These are phyloP conservation scores for Phania funesta DNA, from an alignment of 2,888 invertebrate species.

Conservation along the genomic window DNA sequence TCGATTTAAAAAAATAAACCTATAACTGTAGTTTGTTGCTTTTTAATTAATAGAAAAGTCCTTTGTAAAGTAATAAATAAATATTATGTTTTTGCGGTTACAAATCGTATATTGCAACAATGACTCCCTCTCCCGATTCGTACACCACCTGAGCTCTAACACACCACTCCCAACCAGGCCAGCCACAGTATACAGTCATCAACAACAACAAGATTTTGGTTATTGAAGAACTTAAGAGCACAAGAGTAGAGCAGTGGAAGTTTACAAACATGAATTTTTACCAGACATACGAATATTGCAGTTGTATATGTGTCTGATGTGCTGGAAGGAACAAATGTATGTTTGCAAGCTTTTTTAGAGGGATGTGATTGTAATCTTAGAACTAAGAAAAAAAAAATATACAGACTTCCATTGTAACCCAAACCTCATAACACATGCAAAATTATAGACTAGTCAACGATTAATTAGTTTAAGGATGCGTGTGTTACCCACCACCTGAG, in stretches of 20 bases:
- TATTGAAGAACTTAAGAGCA: constrained; percentile 4
- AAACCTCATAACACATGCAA: constrained; percentile 49
- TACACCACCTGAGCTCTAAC: constrained; percentile 11
- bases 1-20: background rate
- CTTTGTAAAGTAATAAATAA: constrained; percentile 79
- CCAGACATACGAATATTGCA: background rate
- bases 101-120: constrained; percentile 49
- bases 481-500: background rate
- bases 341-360: too few relatives aligned
- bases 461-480: background rate
- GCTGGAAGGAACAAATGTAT: background rate
- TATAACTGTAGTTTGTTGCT: constrained; percentile 74
- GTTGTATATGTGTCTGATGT: background rate
- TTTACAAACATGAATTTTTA: background rate
- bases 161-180: background rate
- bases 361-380: constrained; percentile 32
- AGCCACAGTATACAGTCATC: constrained; percentile 19
- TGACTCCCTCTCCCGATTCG: background rate
- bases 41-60: constrained; percentile 80
- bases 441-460: constrained; percentile 55
- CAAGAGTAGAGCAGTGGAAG: too few relatives aligned
- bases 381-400: background rate
- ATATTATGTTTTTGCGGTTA: constrained; percentile 77
- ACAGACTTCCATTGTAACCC: constrained; percentile 38
- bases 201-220: background rate